Percentiles rank a stretch among this genome's conserved stretches.
phyloP scores from a whole-genome alignment of 1,140 invertebrate genomes.

The Teleopsis dalmanni region DNA sequence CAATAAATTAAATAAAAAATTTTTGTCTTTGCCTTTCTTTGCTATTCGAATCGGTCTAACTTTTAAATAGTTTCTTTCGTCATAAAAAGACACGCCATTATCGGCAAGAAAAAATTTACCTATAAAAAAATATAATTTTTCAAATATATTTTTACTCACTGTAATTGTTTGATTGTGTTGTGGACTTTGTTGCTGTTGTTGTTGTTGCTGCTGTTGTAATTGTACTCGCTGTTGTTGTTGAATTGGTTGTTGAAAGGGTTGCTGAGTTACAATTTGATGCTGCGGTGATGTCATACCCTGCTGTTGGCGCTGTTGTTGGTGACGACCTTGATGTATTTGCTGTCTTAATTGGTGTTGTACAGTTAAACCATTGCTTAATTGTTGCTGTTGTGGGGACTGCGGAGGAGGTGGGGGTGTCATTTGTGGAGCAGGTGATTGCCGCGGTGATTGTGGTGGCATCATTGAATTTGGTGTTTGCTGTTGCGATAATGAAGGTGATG shows the following conservation, averaged over 20 bases:
- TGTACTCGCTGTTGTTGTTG: constrained; percentile 18
- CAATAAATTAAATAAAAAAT: no score
- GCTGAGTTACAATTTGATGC: constrained; percentile 17
- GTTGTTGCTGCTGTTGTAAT: constrained; percentile 26
- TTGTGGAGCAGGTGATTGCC: constrained; percentile 40
- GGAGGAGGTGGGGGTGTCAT: constrained; percentile 41
- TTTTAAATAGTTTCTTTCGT: no score
- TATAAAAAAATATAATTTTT: neutral
- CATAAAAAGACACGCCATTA: no score
- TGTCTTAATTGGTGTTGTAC: constrained; percentile 44
- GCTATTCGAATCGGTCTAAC: no score
- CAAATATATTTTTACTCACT: no score
- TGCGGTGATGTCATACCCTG: constrained; percentile 28
- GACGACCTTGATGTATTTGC: constrained; percentile 24
- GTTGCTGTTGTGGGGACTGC: constrained; percentile 19
- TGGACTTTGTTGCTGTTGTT: constrained; percentile 30
- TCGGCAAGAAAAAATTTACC: no score
- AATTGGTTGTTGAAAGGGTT: constrained; percentile 17
- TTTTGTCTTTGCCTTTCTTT: no score
- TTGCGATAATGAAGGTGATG: constrained; percentile 20
- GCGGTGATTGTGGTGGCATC: constrained; percentile 36
- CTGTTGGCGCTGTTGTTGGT: constrained; percentile 30
- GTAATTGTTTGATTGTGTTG: constrained; percentile 31
- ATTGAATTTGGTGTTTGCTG: constrained; percentile 17
- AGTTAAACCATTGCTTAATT: constrained; percentile 18